phyloP scores from a whole-genome alignment of 2,888 invertebrate genomes.

The Drosophila kanekoi region DNA sequence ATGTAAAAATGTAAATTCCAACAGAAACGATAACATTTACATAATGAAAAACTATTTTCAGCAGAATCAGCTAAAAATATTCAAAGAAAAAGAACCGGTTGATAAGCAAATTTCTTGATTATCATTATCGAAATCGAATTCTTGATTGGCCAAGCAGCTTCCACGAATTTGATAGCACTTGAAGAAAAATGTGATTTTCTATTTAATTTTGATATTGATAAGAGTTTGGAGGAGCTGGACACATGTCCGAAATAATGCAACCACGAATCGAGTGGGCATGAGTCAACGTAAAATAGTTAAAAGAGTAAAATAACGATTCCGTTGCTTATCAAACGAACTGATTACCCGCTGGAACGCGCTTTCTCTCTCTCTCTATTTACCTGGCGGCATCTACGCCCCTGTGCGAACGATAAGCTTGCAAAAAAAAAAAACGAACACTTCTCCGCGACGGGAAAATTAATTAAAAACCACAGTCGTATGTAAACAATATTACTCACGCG shows the following conservation, averaged over 20 bases:
- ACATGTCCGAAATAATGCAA: constrained; percentile 5
- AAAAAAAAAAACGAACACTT: constrained; percentile 26
- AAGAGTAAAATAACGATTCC: constrained; percentile 34
- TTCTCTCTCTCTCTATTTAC: neutral
- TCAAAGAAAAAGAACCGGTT: constrained; percentile 11
- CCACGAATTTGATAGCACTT: constrained; percentile 24
- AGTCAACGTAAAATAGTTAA: constrained; percentile 46
- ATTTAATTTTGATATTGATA: constrained; percentile 36
- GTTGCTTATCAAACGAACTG: constrained; percentile 51
- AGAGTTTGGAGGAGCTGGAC: neutral
- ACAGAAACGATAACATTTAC: constrained; percentile 6
- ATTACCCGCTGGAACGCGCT: constrained; percentile 9
- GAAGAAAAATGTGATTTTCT: constrained; percentile 21
- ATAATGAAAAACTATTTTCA: constrained; percentile 4
- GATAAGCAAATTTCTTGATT: constrained; percentile 21
- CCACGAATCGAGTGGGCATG: constrained; percentile 20
- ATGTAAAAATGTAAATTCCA: neutral
- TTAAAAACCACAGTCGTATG: constrained; percentile 48
- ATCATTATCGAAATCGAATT: constrained; percentile 19
- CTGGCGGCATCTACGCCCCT: constrained; percentile 7
- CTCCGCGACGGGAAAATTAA: constrained; percentile 46
- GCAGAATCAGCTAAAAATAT: constrained; percentile 2
- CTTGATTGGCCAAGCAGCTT: constrained; percentile 25
- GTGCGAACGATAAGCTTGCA: constrained; percentile 46
- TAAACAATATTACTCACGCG: constrained; percentile 55